phyloP scores from a whole-genome alignment of 2,113 vertebrate genomes.

The Phylloscopus whistleri region DNA sequence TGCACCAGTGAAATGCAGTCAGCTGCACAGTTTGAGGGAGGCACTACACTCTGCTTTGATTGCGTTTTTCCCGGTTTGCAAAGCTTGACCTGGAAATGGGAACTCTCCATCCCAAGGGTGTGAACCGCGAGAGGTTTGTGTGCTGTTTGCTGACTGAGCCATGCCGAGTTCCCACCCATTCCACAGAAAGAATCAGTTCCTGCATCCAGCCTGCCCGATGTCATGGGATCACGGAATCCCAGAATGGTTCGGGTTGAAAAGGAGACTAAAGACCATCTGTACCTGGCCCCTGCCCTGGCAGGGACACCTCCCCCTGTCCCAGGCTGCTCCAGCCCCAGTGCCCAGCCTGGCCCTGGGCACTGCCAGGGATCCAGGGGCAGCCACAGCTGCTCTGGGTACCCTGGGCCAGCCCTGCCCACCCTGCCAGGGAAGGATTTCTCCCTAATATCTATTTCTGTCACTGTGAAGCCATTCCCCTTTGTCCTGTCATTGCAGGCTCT shows the following conservation, averaged over 20 bases:
- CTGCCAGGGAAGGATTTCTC: neutral
- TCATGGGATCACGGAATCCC: neutral
- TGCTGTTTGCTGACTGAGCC: neutral
- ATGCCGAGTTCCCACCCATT: rapidly evolving
- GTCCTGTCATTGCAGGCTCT: neutral
- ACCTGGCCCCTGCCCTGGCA: neutral
- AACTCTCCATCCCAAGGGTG: neutral
- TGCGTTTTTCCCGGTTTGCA: neutral
- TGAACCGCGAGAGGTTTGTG: neutral
- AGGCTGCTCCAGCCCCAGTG: neutral
- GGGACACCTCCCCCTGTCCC: neutral
- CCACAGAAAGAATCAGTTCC: neutral
- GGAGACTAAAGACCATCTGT: neutral
- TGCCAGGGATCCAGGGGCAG: neutral
- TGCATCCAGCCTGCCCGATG: neutral
- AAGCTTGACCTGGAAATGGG: neutral
- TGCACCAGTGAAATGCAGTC: neutral
- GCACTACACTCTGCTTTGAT: neutral
- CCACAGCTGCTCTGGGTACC: neutral
- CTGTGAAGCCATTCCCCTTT: neutral
- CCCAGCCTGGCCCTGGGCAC: neutral
- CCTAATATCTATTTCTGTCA: neutral
- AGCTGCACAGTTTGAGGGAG: neutral
- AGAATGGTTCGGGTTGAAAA: neutral
- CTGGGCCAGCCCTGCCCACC: neutral